Base-by-base conservation (phyloP, 2,888 invertebrate genomes). In the Xestoiulus laeticollis region DNA sequence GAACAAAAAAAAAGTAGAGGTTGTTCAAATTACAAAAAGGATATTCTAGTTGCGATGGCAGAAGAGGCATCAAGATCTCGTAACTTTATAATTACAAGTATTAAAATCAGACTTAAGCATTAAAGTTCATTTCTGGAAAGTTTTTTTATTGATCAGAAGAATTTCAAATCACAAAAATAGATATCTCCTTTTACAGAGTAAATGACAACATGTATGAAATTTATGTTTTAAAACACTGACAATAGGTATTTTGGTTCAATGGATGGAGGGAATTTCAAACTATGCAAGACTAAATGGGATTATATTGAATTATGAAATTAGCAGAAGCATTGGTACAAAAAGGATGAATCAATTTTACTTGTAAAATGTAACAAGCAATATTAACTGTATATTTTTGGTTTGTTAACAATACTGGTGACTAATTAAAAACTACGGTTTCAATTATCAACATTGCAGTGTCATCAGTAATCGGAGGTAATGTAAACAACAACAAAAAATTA, bases 81-180 rank as follows among this genome's bases (percentile, higher is more conserved):
- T n/a, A n/a, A n/a, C n/a, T n/a, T n/a, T n/a, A n/a, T n/a, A 38
- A 38, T 38, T 38, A 0, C 48, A 59, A 59, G 22, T 59, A 59
- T 22, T 22, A 59, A 59, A 59, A 59, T 22, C 22, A 4, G 10
- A n/a, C 3, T 22, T 84, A 84, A 84, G 0, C 33, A 38, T 84
- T 30, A 10, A 30, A n/a, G 30, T 84, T 43, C 33, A 85, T 85
- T 85, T 85, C 19, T 78, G 78, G 78, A 78, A 85, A 44, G 22
- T 48, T 43, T 48, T 84, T 43, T 44, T 48, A 85, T 43, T 44
- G 43, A 85, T 85, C 26, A 85, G 85, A 85, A 85, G 85, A 85
- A 85, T 85, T 85, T 85, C 44, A 38, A 85, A 85, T 85, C 44
- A 48, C 85, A 85, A 85, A 85, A 85, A 85, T 85, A 85, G 85